phyloP scores from a whole-genome alignment of 2,888 invertebrate species.

The Uloborus plumipes region DNA sequence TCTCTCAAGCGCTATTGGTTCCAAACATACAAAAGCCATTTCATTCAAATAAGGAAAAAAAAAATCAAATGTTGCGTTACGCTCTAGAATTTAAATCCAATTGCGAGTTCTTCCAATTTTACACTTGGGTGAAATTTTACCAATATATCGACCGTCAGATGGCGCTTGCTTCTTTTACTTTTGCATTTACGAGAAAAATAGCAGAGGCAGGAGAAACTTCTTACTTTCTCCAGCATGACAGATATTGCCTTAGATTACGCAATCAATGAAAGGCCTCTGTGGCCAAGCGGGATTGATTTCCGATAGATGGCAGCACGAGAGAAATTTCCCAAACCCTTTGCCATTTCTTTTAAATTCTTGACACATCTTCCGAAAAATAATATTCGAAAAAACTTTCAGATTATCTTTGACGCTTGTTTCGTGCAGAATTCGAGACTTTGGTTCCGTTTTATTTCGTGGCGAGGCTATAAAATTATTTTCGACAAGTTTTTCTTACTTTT shows the following conservation, averaged over 20 bases:
- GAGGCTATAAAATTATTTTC: background rate
- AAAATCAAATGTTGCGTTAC: too few relatives aligned
- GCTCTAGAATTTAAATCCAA: too few relatives aligned
- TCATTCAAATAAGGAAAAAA: background rate
- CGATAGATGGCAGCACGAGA: slow-evolving; percentile 42
- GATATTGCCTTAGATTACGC: slow-evolving; percentile 43
- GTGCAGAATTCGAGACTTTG: background rate
- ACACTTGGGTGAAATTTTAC: slow-evolving; percentile 17
- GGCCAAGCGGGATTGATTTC: slow-evolving; percentile 40
- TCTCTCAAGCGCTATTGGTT: too few relatives aligned
- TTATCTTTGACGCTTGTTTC: slow-evolving; percentile 10
- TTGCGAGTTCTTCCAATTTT: slow-evolving; percentile 3
- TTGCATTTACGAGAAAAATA: slow-evolving; percentile 22
- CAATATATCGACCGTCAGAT: slow-evolving; percentile 19
- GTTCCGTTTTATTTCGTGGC: background rate
- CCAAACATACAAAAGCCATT: background rate
- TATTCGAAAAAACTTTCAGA: slow-evolving; percentile 1
- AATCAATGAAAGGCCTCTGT: slow-evolving; percentile 43
- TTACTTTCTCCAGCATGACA: slow-evolving; percentile 16
- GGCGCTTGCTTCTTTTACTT: slow-evolving; percentile 4
- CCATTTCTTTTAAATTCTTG: slow-evolving; percentile 16
- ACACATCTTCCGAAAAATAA: slow-evolving; percentile 9
- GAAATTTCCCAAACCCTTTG: slow-evolving; percentile 1
- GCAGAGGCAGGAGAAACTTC: slow-evolving; percentile 9
- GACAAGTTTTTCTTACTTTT: background rate